phyloP scores from a whole-genome alignment of 2,888 invertebrate species.

The Habroteleia sp. region DNA sequence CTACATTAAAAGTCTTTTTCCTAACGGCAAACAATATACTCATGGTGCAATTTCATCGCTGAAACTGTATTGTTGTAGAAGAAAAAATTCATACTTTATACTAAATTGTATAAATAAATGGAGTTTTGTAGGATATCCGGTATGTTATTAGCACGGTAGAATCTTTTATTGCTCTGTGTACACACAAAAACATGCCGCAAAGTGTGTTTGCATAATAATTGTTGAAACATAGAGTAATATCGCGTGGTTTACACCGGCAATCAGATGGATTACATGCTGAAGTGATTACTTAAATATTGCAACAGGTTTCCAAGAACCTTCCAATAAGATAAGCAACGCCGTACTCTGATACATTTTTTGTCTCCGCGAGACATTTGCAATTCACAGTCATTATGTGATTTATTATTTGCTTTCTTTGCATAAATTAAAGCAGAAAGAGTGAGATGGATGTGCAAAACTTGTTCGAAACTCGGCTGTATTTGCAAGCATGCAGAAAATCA shows the following conservation, averaged over 20 bases:
- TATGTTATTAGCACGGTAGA: background rate
- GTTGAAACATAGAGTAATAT: slow-evolving; percentile 11
- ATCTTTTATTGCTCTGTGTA: slow-evolving; percentile 1
- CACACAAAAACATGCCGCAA: slow-evolving; percentile 7
- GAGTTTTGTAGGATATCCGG: no score
- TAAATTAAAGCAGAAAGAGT: background rate
- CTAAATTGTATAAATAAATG: no score
- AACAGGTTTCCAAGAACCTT: slow-evolving; percentile 20
- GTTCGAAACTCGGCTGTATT: background rate
- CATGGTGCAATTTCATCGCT: no score
- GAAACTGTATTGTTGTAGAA: no score
- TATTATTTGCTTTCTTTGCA: background rate
- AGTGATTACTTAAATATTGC: slow-evolving; percentile 32
- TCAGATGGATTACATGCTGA: slow-evolving; percentile 17
- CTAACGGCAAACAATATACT: no score
- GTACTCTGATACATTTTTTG: background rate
- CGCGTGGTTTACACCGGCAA: slow-evolving; percentile 11
- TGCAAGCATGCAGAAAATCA: background rate
- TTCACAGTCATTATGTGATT: background rate
- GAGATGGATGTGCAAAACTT: no score
- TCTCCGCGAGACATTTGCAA: background rate
- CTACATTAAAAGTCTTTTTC: no score
- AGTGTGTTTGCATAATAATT: slow-evolving; percentile 36
- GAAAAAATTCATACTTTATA: no score
- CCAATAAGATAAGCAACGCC: slow-evolving; percentile 5